Evolutionary conservation across 2,797 vertebrate species (phyloP).

Genomic region (Typhlichthys eigenmanni): DNA sequence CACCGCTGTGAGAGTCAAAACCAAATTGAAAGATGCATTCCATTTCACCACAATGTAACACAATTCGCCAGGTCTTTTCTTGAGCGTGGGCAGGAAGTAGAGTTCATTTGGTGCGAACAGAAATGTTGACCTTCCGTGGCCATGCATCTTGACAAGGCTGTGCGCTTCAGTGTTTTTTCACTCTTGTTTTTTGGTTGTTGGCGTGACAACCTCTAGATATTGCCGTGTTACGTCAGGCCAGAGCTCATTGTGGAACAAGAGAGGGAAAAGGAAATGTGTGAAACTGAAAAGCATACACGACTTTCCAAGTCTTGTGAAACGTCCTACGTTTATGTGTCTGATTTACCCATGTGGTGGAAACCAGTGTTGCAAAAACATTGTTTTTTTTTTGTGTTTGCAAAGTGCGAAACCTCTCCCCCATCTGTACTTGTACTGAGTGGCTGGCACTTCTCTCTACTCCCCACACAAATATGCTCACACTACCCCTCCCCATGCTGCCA

Average conservation of each 20-base stretch:
- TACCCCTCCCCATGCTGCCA: no score
- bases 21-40: constrained; percentile 24
- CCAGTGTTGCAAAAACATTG: no score
- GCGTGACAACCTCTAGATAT: constrained; percentile 42
- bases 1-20: constrained; percentile 24
- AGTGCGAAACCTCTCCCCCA: no score
- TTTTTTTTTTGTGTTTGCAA: no score
- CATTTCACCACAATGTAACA: constrained; percentile 32
- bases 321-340: no score
- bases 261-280: constrained; percentile 19
- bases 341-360: no score
- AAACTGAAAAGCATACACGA: constrained; percentile 10
- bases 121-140: constrained; percentile 70
- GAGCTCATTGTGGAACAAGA: constrained; percentile 14
- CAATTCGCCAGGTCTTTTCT: constrained; percentile 11
- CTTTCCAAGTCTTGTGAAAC: not conserved
- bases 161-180: constrained; percentile 65
- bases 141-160: constrained; percentile 67
- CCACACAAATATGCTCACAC: no score
- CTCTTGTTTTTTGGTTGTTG: constrained; percentile 39
- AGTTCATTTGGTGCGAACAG: constrained; percentile 48
- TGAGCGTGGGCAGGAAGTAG: constrained; percentile 32
- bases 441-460: no score
- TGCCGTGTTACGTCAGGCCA: constrained; percentile 33
- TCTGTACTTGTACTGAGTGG: no score